Evolutionary conservation across 2,113 vertebrate species (phyloP).

Genomic region (Hydrolagus affinis): DNA sequence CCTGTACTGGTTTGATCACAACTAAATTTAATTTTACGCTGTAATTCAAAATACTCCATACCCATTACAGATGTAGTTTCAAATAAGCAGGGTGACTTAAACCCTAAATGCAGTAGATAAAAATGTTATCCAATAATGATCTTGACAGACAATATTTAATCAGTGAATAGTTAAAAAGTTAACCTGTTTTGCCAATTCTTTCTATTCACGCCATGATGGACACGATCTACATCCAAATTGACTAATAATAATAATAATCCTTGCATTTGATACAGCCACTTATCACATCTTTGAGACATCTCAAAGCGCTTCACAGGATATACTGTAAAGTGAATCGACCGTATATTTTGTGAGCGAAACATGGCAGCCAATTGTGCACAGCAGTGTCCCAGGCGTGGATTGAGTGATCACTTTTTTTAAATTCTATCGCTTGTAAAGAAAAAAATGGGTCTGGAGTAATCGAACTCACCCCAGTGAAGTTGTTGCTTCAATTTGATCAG

Average conservation of each 20-base stretch:
- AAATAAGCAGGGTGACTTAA: neutral
- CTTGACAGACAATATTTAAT: neutral
- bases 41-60: constrained; percentile 23
- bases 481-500: constrained; percentile 26
- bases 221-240: neutral
- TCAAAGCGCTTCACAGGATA: no score
- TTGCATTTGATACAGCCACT: no score
- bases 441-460: constrained; percentile 15
- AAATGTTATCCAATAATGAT: neutral
- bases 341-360: no score
- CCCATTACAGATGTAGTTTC: neutral
- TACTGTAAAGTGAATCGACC: no score
- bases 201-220: neutral
- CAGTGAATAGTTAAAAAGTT: neutral
- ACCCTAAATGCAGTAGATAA: neutral
- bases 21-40: constrained; percentile 12
- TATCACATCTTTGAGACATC: no score
- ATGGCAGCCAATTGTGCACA: no score
- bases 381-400: no score
- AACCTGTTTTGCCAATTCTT: neutral
- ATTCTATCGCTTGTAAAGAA: no score
- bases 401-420: no score
- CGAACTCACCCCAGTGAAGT: constrained; percentile 28
- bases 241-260: no score
- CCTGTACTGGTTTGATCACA: constrained; percentile 25